These are phyloP conservation scores for Cyanoramphus novaezelandiae DNA, from an alignment of 2,113 vertebrate genomes.

Conservation along the genomic window DNA sequence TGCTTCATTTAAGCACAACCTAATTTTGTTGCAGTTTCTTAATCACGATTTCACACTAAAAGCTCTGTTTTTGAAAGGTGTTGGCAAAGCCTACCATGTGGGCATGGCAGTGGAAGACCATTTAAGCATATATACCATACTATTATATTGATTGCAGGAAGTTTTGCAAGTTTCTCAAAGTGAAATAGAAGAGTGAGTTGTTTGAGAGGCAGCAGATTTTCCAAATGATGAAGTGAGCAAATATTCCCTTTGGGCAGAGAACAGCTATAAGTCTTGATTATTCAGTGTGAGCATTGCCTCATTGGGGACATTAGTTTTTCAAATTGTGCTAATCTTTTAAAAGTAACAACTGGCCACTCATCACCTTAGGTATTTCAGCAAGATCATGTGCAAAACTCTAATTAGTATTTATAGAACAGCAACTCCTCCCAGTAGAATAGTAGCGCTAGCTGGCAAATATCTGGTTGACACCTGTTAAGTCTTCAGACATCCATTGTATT, in stretches of 20 bases:
- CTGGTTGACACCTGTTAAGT: conserved; percentile 65
- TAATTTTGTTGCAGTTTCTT: not conserved
- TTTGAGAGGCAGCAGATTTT: conserved; percentile 68
- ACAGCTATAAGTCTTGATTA: conserved; percentile 72
- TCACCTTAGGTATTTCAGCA: conserved; percentile 73
- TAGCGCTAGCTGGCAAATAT: conserved; percentile 61
- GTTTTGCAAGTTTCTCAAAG: conserved; percentile 70
- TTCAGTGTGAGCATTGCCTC: conserved; percentile 69
- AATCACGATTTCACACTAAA: not conserved
- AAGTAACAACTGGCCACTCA: conserved; percentile 75
- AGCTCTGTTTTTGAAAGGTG: not conserved
- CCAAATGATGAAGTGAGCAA: conserved; percentile 72
- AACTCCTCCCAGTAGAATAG: conserved; percentile 63
- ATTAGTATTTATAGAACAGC: conserved; percentile 75
- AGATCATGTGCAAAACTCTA: conserved; percentile 72
- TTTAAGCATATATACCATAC: not conserved
- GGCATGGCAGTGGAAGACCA: not conserved
- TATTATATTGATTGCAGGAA: not conserved
- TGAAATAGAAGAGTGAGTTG: conserved; percentile 66
- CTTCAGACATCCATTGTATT: conserved; percentile 62
- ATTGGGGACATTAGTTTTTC: conserved; percentile 73
- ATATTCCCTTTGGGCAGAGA: conserved; percentile 66
- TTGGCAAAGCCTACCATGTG: not conserved
- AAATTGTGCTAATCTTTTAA: conserved; percentile 74
- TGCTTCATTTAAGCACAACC: not conserved